These are phyloP conservation scores for Timema podura DNA, from an alignment of 2,888 invertebrate species.

Conservation along the genomic window DNA sequence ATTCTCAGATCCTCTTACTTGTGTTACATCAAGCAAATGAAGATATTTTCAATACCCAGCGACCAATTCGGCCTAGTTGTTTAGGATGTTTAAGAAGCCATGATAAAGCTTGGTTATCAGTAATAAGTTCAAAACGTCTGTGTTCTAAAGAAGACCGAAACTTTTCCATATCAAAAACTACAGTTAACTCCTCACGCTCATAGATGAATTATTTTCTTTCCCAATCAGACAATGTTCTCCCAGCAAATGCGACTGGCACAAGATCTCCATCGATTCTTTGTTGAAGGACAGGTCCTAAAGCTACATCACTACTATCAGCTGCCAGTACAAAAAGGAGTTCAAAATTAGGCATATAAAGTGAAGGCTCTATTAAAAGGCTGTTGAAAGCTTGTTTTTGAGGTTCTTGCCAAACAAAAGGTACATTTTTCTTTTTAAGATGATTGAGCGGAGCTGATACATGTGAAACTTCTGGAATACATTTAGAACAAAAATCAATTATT, in stretches of 20 bases:
- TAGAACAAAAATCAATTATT: neutral
- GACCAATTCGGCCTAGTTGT: neutral
- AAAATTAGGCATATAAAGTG: neutral
- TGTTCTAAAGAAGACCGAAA: neutral
- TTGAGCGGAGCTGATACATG: neutral
- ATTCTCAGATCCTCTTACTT: too few relatives aligned
- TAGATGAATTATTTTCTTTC: neutral
- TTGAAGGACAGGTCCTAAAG: neutral
- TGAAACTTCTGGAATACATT: neutral
- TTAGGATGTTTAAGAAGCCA: neutral
- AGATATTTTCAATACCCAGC: neutral
- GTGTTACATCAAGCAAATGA: too few relatives aligned
- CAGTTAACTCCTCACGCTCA: neutral
- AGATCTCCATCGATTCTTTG: neutral
- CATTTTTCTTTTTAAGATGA: neutral
- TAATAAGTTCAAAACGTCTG: neutral
- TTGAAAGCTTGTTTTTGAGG: neutral
- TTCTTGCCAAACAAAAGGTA: neutral
- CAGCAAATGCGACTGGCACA: neutral
- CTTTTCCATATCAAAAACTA: neutral
- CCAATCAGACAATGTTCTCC: neutral
- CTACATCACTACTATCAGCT: neutral
- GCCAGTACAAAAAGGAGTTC: neutral
- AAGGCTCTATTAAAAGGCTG: neutral
- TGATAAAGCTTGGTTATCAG: neutral